phyloP scores from a whole-genome alignment of 1,140 invertebrate genomes.

The Tenebrio molitor region DNA sequence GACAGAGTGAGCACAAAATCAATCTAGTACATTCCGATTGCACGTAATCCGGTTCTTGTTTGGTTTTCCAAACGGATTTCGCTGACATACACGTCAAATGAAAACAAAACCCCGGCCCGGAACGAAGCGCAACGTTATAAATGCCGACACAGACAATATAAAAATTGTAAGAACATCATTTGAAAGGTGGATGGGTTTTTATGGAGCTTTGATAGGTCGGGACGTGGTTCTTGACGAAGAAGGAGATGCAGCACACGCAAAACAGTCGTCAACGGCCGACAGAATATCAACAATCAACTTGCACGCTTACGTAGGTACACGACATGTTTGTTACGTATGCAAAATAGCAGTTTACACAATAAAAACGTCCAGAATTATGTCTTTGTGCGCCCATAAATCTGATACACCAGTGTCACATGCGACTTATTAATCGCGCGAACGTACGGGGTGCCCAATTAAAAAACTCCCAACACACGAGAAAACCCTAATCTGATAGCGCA shows the following conservation, averaged over 20 bases:
- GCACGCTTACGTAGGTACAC: slow-evolving; percentile 32
- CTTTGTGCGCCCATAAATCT: slow-evolving; percentile 16
- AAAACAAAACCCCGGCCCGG: slow-evolving; percentile 21
- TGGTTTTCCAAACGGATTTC: slow-evolving; percentile 38
- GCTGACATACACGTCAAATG: slow-evolving; percentile 30
- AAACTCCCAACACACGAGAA: too few relatives aligned
- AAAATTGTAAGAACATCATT: slow-evolving; percentile 38
- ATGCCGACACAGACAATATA: slow-evolving; percentile 37
- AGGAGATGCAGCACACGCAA: slow-evolving; percentile 34
- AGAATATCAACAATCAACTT: slow-evolving; percentile 39
- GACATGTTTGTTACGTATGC: slow-evolving; percentile 27
- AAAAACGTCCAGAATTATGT: slow-evolving; percentile 17
- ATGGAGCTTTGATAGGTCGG: slow-evolving; percentile 17
- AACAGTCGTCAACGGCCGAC: slow-evolving; percentile 28
- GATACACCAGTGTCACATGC: neutral
- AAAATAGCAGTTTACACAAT: slow-evolving; percentile 11
- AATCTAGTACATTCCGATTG: slow-evolving; percentile 36
- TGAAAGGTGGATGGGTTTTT: slow-evolving; percentile 30
- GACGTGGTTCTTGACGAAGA: slow-evolving; percentile 15
- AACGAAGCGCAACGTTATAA: slow-evolving; percentile 33
- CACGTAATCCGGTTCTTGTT: slow-evolving; percentile 35
- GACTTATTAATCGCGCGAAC: slow-evolving; percentile 16
- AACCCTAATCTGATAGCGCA: neutral
- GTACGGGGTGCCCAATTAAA: too few relatives aligned
- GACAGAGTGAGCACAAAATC: slow-evolving; percentile 21